A percentile compares a stretch with the other conserved stretches of the same genome.
phyloP scores from a whole-genome alignment of 2,113 vertebrate species.

The Bos javanicus region DNA sequence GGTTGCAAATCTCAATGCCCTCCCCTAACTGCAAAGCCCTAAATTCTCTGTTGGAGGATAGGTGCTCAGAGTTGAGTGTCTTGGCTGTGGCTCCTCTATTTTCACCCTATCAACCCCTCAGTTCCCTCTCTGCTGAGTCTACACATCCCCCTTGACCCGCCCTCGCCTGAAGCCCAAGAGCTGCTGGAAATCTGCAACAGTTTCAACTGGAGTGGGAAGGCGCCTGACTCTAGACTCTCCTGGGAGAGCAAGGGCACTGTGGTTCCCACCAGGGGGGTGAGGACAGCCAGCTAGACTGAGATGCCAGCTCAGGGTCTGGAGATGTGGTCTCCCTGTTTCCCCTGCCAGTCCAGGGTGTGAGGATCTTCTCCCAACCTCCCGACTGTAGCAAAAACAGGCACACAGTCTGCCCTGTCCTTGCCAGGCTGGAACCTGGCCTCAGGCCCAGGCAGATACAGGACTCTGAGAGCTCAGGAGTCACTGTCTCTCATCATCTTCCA shows the following conservation, averaged over 20 bases:
- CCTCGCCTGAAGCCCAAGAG: not conserved
- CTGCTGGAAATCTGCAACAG: slow-evolving; percentile 5
- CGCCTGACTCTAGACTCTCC: not conserved
- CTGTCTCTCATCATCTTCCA: not conserved
- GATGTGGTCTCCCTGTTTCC: not conserved
- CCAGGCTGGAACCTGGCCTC: slow-evolving; percentile 24
- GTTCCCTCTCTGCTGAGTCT: not conserved
- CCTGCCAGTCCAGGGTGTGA: not conserved
- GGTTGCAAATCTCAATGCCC: not conserved
- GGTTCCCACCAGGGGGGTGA: not conserved
- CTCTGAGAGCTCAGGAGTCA: slow-evolving; percentile 6
- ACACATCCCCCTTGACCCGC: rapidly evolving
- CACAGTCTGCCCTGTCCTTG: not conserved
- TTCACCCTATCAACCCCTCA: not conserved
- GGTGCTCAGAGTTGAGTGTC: not conserved
- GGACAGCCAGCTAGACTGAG: not conserved
- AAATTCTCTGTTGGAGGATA: not conserved
- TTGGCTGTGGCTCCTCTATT: not conserved
- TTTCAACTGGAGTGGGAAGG: not conserved
- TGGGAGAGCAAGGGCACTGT: slow-evolving; percentile 15
- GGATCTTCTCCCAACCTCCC: not conserved
- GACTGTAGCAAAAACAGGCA: not conserved
- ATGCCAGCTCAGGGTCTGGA: not conserved
- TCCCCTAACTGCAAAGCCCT: not conserved
- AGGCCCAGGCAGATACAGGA: slow-evolving; percentile 14